Evolutionary conservation across 2,113 vertebrate species (phyloP).

Genomic region (Hepsetus odoe): DNA sequence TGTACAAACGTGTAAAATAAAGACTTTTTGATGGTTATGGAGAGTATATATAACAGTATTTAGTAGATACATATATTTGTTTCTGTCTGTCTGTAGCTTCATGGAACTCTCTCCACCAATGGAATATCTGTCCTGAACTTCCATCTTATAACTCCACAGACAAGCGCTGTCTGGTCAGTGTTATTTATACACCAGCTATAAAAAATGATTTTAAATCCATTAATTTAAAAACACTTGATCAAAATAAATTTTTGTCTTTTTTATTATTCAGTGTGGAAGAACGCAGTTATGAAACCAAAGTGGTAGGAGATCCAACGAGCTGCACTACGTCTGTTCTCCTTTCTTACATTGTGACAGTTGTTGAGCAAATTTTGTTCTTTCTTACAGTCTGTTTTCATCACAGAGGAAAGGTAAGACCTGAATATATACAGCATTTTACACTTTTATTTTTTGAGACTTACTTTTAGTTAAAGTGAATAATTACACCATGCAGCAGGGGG

Average conservation of each 20-base stretch:
- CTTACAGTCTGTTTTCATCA: neutral
- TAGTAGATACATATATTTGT: neutral
- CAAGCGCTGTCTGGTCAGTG: conserved; percentile 55
- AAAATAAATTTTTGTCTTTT: neutral
- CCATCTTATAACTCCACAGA: conserved; percentile 45
- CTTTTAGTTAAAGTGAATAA: neutral
- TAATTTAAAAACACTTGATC: too few relatives aligned
- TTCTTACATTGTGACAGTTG: neutral
- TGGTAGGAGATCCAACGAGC: neutral
- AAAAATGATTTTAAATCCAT: too few relatives aligned
- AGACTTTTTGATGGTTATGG: too few relatives aligned
- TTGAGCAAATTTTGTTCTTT: neutral
- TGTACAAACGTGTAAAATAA: neutral
- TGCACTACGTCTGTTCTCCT: neutral
- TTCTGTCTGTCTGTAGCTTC: conserved; percentile 62
- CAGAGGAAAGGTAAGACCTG: neutral
- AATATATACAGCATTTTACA: neutral
- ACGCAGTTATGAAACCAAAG: neutral
- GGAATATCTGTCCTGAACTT: conserved; percentile 68
- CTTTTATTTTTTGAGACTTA: neutral
- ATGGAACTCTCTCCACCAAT: conserved; percentile 55
- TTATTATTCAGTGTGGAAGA: neutral
- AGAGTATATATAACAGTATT: too few relatives aligned
- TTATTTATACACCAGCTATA: too few relatives aligned
- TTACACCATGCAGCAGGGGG: neutral